phyloP scores from a whole-genome alignment of 1,140 invertebrate genomes.

The Bombus soroeensis region DNA sequence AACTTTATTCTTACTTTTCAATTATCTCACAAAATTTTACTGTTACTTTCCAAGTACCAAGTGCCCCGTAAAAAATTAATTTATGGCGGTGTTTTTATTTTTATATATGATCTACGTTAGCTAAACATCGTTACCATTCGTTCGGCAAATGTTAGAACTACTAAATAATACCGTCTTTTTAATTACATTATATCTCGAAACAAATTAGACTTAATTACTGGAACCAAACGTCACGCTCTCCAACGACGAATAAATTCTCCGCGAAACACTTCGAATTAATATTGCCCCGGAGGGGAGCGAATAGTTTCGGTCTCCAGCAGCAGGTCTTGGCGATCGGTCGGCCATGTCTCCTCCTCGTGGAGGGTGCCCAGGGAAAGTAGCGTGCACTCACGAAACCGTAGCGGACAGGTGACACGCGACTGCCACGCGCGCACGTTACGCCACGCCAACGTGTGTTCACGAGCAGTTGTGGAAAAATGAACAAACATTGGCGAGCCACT shows the following conservation, averaged over 20 bases:
- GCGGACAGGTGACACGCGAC: conserved; percentile 82
- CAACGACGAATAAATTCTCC: conserved; percentile 29
- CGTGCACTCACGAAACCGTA: conserved; percentile 75
- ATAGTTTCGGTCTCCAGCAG: conserved; percentile 59
- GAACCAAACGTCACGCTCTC: neutral
- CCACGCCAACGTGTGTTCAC: conserved; percentile 49
- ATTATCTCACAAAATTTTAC: neutral
- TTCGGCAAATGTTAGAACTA: neutral
- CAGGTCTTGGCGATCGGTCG: conserved; percentile 77
- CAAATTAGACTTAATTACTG: neutral
- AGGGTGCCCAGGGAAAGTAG: conserved; percentile 73
- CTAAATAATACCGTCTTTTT: neutral
- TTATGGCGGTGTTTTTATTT: neutral
- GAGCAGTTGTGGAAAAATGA: conserved; percentile 71
- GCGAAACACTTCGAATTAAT: conserved; percentile 13
- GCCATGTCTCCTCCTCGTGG: conserved; percentile 76
- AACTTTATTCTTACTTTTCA: neutral
- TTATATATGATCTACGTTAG: too few species aligned
- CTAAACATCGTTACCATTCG: neutral
- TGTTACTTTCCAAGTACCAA: neutral
- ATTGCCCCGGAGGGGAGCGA: neutral
- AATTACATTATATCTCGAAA: neutral
- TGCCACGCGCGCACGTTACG: conserved; percentile 71
- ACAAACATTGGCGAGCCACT: conserved; percentile 63
- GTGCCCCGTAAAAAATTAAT: neutral